Evolutionary conservation across 2,797 vertebrate species (phyloP).

Genomic region (Tokudaia tokunoshimensis): DNA sequence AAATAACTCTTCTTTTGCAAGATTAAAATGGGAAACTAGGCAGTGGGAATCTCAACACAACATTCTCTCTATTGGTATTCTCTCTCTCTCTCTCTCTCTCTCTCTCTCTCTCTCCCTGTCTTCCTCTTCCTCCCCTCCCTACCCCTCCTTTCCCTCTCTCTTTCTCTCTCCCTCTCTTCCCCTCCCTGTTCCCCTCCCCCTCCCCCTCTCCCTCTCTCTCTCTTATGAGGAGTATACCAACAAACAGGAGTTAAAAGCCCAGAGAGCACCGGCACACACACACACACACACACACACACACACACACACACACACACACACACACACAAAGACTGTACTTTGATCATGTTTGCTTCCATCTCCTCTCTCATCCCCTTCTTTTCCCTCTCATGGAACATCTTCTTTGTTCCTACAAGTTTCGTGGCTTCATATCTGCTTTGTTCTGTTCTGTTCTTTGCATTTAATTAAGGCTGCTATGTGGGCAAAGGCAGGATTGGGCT

Average conservation of each 20-base stretch:
- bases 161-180: too few species aligned
- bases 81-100: background rate
- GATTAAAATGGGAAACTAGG: slow-evolving; percentile 40
- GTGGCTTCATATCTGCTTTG: background rate
- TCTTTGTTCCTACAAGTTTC: background rate
- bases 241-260: background rate
- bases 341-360: background rate
- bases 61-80: background rate
- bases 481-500: background rate
- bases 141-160: too few species aligned
- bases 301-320: background rate
- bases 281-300: too few species aligned
- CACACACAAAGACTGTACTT: background rate
- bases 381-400: background rate
- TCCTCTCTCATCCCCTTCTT: background rate
- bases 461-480: background rate
- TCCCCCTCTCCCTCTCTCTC: too few species aligned
- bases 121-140: background rate
- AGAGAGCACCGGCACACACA: background rate
- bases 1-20: slow-evolving; percentile 74
- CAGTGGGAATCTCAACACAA: background rate
- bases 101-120: too few species aligned
- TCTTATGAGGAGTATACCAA: background rate
- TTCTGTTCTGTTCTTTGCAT: background rate
- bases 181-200: too few species aligned